phyloP scores from a whole-genome alignment of 2,797 vertebrate species.

The Cynodonichthys magdalenae region DNA sequence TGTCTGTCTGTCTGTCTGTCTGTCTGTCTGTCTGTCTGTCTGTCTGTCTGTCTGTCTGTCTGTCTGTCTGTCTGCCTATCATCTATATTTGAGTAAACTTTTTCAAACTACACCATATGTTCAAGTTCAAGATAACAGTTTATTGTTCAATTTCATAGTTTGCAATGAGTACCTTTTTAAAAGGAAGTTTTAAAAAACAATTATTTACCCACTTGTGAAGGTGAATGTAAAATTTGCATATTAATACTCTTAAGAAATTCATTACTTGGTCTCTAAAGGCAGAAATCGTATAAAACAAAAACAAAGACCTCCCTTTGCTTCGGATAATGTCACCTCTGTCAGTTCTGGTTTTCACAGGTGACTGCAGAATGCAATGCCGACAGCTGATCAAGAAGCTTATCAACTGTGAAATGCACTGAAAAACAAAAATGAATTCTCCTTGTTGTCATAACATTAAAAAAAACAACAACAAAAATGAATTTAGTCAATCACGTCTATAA shows the following conservation, averaged over 20 bases:
- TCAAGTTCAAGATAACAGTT: too few relatives aligned
- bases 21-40: too few relatives aligned
- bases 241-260: background rate
- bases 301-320: conserved; percentile 75
- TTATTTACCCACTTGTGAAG: background rate
- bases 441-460: conserved; percentile 8
- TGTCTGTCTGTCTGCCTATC: too few relatives aligned
- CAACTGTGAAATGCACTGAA: conserved; percentile 85
- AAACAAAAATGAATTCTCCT: conserved; percentile 25
- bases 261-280: conserved; percentile 1
- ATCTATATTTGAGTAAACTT: too few relatives aligned
- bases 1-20: too few relatives aligned
- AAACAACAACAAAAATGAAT: conserved; percentile 11
- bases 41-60: too few relatives aligned
- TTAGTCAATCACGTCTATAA: conserved; percentile 20
- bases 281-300: conserved; percentile 10
- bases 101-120: too few relatives aligned
- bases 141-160: too few relatives aligned
- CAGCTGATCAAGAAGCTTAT: conserved; percentile 81
- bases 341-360: conserved; percentile 86
- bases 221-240: background rate
- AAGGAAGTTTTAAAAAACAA: background rate
- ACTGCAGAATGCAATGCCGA: too few relatives aligned
- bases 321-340: conserved; percentile 69
- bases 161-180: too few relatives aligned